Evolutionary conservation across 2,888 invertebrate genomes (phyloP).

Genomic region (Ptilodon capucinus): DNA sequence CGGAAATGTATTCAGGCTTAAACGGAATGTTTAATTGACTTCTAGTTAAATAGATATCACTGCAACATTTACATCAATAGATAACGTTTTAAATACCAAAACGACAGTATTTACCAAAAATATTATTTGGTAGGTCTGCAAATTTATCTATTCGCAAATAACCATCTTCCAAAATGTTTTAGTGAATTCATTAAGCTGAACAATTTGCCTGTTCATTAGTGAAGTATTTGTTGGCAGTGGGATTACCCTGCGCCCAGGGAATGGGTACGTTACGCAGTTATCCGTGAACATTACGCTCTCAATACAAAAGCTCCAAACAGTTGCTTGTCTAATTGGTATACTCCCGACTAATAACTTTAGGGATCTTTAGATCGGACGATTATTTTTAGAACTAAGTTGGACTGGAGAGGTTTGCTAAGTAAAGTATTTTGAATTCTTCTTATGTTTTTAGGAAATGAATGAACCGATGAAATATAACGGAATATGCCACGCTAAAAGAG

Average conservation of each 20-base stretch:
- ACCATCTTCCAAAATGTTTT: not conserved
- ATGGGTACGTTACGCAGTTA: constrained; percentile 3
- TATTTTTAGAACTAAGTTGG: not conserved
- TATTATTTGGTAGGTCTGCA: not conserved
- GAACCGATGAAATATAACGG: too few species aligned
- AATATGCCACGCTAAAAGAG: too few species aligned
- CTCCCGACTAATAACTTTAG: constrained; percentile 29
- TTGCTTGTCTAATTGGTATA: constrained; percentile 34
- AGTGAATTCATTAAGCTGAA: not conserved
- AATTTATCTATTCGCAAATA: not conserved
- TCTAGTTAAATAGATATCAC: too few species aligned
- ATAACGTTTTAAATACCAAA: too few species aligned
- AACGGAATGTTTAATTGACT: too few species aligned
- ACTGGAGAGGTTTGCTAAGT: too few species aligned
- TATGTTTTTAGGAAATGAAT: too few species aligned
- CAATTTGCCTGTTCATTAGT: constrained; percentile 10
- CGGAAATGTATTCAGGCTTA: too few species aligned
- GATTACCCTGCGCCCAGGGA: constrained; percentile 6
- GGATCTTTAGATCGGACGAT: not conserved
- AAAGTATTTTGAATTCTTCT: too few species aligned
- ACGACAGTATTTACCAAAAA: too few species aligned
- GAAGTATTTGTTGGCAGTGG: constrained; percentile 11
- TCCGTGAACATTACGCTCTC: constrained; percentile 15
- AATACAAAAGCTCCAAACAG: constrained; percentile 28
- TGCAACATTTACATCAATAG: too few species aligned